Conservation (phyloP, 1,140 invertebrate genomes). For the Heliconius melpomene region DNA sequence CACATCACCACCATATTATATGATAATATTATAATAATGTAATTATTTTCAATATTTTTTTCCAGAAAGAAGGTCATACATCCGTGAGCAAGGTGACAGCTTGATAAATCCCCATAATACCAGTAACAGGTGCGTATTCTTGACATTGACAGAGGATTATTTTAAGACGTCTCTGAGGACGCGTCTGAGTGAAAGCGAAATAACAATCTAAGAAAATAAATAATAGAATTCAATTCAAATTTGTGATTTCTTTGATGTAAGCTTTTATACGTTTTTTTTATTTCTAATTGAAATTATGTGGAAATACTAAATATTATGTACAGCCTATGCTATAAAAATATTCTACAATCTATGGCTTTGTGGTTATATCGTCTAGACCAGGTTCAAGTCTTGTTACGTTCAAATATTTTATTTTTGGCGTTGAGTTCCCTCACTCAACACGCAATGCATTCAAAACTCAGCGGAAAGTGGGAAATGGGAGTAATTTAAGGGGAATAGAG, state of each 20-base stretch:
- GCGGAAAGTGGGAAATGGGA: too few relatives aligned
- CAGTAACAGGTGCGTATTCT: constrained; percentile 39
- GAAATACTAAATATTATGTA: too few relatives aligned
- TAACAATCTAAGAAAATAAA: not conserved
- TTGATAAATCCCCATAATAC: constrained; percentile 39
- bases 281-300: not conserved
- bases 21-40: not conserved
- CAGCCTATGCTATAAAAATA: not conserved
- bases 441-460: too few relatives aligned
- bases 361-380: too few relatives aligned
- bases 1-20: too few relatives aligned
- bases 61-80: not conserved
- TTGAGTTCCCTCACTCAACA: too few relatives aligned
- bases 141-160: constrained; percentile 41
- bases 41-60: constrained; percentile 5
- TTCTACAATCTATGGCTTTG: too few relatives aligned
- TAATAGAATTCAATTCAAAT: not conserved
- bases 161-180: constrained; percentile 37
- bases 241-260: constrained; percentile 3
- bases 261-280: not conserved
- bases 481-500: too few relatives aligned
- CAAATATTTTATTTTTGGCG: too few relatives aligned
- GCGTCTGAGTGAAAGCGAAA: constrained; percentile 26
- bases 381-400: too few relatives aligned
- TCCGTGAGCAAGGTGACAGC: constrained; percentile 20